Base-by-base conservation (phyloP, 2,888 invertebrate species). In the Plutella xylostella region DNA sequence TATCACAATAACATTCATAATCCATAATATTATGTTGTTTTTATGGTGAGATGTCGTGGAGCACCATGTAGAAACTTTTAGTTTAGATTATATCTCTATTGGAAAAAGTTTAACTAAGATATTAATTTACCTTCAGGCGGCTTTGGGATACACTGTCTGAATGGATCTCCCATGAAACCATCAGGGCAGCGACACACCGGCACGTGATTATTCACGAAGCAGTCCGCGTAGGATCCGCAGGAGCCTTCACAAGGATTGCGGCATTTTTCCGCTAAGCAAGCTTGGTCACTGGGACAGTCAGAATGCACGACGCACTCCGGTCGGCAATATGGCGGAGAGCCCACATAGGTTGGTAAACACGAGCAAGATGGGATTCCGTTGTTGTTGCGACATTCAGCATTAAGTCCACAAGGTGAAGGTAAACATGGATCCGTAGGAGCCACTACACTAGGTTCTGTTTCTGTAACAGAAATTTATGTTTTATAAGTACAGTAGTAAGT, bases 361-460 rank as follows among this genome's bases (percentile, higher is more conserved):
- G 91, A 89, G 65, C 92, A 92, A 14, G 90, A 88, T 1, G 90
- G 86, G 64, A 90, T 85, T 25, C 85, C 87, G 57, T 92, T 90
- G 34, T 87, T 82, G 65, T 90, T 90, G 42, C 88, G 86, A 62
- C 93, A 94, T 61, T 91, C 89, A 5, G 92, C 88, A 64, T 91
- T 90, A 3, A 82, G 61, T 17, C 92, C 92, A 66, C 93, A 93
- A 12, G 90, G 87, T 4, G 91, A 90, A 42, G 92, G 92, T 50
- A 86, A 70, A 61, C 93, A 94, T 2, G 92, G 92, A 57, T 90
- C 70, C 15, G 72, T 60, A 42, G 84, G 79, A 45, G 71, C 76
- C n/a, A 63, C 60, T 45, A 63, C 48, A 48, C 61, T 66, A 25
- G 72, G 66, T 39, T 62, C 56, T 30, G 65, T 64, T 57, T 76